Percentiles rank a stretch among this genome's conserved stretches.
These are phyloP conservation scores for Trichomalopsis sarcophagae DNA, from an alignment of 1,140 invertebrate species.

Conservation along the genomic window DNA sequence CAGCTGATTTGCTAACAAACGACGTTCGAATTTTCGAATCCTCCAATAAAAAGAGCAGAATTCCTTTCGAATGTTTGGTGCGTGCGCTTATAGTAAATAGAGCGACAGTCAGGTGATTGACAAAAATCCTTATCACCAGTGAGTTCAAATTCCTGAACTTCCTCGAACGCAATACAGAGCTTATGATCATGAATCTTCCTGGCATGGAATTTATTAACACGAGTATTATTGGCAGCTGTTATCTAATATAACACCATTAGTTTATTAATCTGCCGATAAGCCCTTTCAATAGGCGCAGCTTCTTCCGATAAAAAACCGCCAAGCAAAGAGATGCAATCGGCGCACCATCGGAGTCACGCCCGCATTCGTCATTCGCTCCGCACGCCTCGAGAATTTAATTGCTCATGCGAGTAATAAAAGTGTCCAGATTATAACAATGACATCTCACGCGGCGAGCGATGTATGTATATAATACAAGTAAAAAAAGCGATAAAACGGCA, in stretches of 20 bases:
- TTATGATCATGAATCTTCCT: too few species aligned
- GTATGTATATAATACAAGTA: neutral
- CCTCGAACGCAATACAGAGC: neutral
- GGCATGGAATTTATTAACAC: too few species aligned
- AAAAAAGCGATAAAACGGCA: neutral
- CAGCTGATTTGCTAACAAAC: neutral
- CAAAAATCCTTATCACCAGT: neutral
- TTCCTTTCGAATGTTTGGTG: neutral
- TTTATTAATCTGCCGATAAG: too few species aligned
- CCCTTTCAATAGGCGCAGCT: too few species aligned
- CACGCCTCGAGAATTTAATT: neutral
- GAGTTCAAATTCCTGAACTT: neutral
- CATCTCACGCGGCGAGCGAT: neutral
- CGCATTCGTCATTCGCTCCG: neutral
- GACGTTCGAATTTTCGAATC: neutral
- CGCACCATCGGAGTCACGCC: neutral
- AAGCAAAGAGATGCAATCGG: neutral
- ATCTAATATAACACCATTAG: too few species aligned
- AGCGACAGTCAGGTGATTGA: neutral
- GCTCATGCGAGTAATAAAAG: neutral
- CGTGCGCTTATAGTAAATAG: neutral
- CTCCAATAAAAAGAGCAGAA: neutral
- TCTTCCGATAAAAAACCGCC: neutral
- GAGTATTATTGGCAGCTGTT: too few species aligned
- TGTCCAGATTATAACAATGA: neutral